Conservation (phyloP, 2,888 invertebrate species). For the Idaea dimidiata region DNA sequence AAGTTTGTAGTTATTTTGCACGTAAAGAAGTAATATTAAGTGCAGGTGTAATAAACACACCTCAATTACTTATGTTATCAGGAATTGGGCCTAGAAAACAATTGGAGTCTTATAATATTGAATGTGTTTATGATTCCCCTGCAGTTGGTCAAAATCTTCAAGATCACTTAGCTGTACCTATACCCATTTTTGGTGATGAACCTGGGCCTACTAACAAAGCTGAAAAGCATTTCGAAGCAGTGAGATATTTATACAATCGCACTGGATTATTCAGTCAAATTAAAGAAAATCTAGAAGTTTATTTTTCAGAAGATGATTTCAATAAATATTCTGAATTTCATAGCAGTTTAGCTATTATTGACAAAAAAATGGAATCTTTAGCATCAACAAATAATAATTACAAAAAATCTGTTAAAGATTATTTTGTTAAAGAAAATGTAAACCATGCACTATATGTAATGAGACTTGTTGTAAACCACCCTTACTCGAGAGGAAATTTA, state of each 20-base stretch:
- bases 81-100: constrained; percentile 44
- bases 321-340: constrained; percentile 52
- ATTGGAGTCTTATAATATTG: constrained; percentile 52
- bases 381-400: constrained; percentile 23
- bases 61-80: constrained; percentile 48
- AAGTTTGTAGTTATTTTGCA: constrained; percentile 10
- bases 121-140: constrained; percentile 54
- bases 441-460: constrained; percentile 50
- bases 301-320: constrained; percentile 44
- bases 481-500: constrained; percentile 78
- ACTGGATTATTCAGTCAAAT: constrained; percentile 55
- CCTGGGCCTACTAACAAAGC: constrained; percentile 38
- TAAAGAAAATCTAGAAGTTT: constrained; percentile 75
- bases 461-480: constrained; percentile 62
- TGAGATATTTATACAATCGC: constrained; percentile 68
- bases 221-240: constrained; percentile 46
- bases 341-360: constrained; percentile 26
- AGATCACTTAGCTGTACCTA: constrained; percentile 68
- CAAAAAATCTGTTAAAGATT: constrained; percentile 37
- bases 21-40: constrained; percentile 56
- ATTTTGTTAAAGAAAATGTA: constrained; percentile 40
- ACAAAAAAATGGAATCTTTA: constrained; percentile 43
- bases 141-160: constrained; percentile 79
- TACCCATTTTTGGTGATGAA: constrained; percentile 51
- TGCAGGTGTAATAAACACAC: constrained; percentile 57